Base-by-base conservation (phyloP, 2,797 vertebrate genomes). In the Chiroxiphia lanceolata region DNA sequence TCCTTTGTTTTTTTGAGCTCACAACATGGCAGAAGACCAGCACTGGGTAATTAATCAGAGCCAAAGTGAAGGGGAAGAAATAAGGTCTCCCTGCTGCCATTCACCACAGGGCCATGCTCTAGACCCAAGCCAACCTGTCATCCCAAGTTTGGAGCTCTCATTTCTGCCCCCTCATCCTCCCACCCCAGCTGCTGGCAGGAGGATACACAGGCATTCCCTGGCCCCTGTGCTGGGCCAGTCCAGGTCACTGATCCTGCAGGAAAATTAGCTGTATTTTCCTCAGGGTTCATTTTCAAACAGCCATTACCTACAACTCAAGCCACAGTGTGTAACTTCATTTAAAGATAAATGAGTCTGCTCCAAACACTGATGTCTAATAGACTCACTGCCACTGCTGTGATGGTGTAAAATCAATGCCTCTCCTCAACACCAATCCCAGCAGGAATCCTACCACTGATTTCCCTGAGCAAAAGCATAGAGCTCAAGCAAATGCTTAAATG, bases 31-130 rank as follows among this genome's bases (percentile, higher is more conserved):
- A 61, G 22, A 61, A 45, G 36, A 75, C 5, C 44, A 76, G 68
- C 2, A 8, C 50, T 8, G 0, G 64, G 16, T 56, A 87, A 59
- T 38, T 44, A n/a, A 19, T 3, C 44, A 75, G 53, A 70, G 51
- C 13, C 86, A 21, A 36, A 85, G 23, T 1, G 3, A 31, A 47
- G 34, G 26, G 45, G 57, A 7, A 83, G 40, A 16, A 0, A 6
- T 2, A 56, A 68, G 60, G 26, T 48, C n/a, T 61, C 4, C 0
- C 38, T 69, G 70, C 33, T 79, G 71, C 57, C 29, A 17, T 29
- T 56, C 2, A 0, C 44, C 40, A 53, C 1, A 0, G 31, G 11
- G 22, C 57, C 63, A 48, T 1, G 2, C 21, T 33, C 87, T 2
- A 89, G 31, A 75, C 19, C 19, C 10, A 3, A 83, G 40, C 29